A percentile compares a stretch with the other conserved stretches of the same genome.
Conservation (phyloP, 2,113 vertebrate genomes). For the Tachuris rubrigastra region DNA sequence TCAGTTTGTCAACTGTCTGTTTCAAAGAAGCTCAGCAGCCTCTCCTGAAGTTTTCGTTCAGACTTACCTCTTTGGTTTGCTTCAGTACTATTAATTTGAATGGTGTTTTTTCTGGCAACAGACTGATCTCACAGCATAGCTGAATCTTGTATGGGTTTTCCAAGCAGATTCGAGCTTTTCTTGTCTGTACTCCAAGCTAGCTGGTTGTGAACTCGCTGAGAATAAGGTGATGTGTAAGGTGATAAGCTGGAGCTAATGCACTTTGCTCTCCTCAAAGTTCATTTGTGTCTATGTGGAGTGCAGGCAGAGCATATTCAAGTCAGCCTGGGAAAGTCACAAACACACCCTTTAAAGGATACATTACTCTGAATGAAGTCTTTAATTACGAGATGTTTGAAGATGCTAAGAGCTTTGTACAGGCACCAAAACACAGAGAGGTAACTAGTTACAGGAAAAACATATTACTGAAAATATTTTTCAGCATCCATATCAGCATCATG, state of each 20-base stretch:
- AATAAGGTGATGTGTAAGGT: neutral
- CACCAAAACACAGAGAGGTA: neutral
- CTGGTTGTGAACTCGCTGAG: neutral
- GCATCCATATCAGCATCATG: no score
- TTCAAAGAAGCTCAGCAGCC: neutral
- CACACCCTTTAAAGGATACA: neutral
- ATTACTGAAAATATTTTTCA: neutral
- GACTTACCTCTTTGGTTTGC: neutral
- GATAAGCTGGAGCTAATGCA: neutral
- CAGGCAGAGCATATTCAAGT: neutral
- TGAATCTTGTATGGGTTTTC: neutral
- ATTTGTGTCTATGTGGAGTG: neutral
- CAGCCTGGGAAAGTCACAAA: neutral
- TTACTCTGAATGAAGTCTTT: neutral
- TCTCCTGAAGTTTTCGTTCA: neutral
- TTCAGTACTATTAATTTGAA: neutral
- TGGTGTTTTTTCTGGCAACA: neutral
- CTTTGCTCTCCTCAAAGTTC: neutral
- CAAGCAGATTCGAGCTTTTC: neutral
- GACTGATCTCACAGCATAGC: neutral
- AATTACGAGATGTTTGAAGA: neutral
- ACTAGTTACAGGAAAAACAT: neutral
- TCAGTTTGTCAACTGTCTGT: neutral
- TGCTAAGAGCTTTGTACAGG: neutral
- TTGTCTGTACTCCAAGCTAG: neutral